A percentile compares a stretch with the other conserved stretches of the same genome.
phyloP scores from a whole-genome alignment of 2,113 vertebrate species.

The Heptranchias perlo region DNA sequence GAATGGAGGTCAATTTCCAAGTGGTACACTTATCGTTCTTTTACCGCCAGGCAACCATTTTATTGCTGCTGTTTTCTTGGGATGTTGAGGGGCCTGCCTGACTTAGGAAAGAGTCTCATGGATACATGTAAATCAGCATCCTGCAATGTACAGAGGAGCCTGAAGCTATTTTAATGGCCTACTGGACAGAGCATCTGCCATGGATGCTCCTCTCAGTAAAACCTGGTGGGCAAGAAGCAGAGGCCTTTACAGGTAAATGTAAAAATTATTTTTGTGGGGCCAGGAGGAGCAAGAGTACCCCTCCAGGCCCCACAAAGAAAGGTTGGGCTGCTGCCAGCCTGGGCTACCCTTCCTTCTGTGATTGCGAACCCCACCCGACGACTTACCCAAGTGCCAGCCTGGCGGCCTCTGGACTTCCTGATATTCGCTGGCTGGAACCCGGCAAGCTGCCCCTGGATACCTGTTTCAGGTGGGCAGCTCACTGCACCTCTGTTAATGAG shows the following conservation, averaged over 20 bases:
- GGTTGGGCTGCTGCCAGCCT: not conserved
- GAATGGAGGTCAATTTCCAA: not conserved
- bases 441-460: too few relatives aligned
- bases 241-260: not conserved
- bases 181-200: not conserved
- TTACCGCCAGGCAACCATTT: not conserved
- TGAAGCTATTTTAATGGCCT: not conserved
- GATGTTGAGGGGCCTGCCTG: not conserved
- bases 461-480: not conserved
- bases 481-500: not conserved
- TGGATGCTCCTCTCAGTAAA: not conserved
- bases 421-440: not conserved
- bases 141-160: not conserved
- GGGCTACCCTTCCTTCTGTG: not conserved
- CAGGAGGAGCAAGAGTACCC: not conserved
- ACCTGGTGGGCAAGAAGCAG: not conserved
- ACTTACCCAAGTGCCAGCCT: not conserved
- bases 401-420: not conserved
- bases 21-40: not conserved
- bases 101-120: not conserved
- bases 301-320: not conserved
- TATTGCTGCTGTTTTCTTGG: not conserved
- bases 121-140: not conserved
- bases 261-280: not conserved
- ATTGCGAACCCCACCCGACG: not conserved